Conservation (phyloP, 2,797 vertebrate species). For the Brotula barbata region DNA sequence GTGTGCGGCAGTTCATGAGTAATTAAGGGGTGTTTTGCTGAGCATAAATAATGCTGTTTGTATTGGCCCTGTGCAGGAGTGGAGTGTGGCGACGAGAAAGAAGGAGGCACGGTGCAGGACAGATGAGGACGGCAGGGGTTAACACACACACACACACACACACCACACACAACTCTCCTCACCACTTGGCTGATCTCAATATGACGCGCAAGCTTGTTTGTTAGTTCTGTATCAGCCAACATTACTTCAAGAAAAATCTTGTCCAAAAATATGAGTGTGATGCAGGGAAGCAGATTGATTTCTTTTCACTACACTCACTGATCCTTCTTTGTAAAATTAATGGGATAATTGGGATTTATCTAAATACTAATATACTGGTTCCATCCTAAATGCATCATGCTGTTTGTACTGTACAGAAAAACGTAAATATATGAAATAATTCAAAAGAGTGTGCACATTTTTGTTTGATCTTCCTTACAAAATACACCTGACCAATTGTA, state of each 20-base stretch:
- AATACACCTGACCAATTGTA: too few relatives aligned
- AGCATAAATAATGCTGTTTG: constrained; percentile 99
- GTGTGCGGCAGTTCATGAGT: constrained; percentile 94
- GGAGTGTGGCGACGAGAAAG: constrained; percentile 69
- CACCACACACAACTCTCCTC: constrained; percentile 47
- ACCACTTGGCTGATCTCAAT: constrained; percentile 58
- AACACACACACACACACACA: too few relatives aligned
- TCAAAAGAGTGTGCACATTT: too few relatives aligned
- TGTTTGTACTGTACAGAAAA: background rate
- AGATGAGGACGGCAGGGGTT: constrained; percentile 86
- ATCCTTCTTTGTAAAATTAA: constrained; percentile 49
- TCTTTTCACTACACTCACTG: constrained; percentile 38
- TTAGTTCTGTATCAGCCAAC: constrained; percentile 52
- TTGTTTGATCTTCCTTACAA: too few relatives aligned
- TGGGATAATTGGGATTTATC: constrained; percentile 14
- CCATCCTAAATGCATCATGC: background rate
- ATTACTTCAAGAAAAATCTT: constrained; percentile 61
- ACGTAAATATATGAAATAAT: too few relatives aligned
- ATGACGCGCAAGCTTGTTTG: constrained; percentile 49
- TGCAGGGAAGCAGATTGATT: constrained; percentile 15
- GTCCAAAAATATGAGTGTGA: constrained; percentile 36
- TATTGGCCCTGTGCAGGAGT: constrained; percentile 90
- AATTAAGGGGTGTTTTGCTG: constrained; percentile 99
- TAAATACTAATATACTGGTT: constrained; percentile 7
- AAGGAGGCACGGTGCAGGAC: constrained; percentile 59